These are phyloP conservation scores for Silurus lanzhouensis DNA, from an alignment of 2,797 vertebrate genomes.

Conservation along the genomic window DNA sequence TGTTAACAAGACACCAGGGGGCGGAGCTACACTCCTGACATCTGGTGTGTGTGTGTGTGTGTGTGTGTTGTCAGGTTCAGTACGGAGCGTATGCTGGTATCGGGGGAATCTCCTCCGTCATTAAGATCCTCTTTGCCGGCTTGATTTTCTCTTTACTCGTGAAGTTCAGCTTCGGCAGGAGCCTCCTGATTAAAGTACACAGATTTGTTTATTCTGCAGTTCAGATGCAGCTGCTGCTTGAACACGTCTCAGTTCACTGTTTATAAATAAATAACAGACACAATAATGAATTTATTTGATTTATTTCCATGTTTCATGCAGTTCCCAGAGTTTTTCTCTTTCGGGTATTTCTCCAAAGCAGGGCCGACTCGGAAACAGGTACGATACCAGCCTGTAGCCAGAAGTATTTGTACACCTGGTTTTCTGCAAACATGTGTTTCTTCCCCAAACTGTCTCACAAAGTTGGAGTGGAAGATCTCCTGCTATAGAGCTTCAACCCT, in stretches of 20 bases:
- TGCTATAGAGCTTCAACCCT: too few species aligned
- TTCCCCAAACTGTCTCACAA: too few species aligned
- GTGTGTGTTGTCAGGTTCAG: slow-evolving; percentile 79
- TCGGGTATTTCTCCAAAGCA: slow-evolving; percentile 84
- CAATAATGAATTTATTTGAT: background rate
- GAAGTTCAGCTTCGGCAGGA: slow-evolving; percentile 88
- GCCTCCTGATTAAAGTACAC: slow-evolving; percentile 87
- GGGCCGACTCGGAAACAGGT: slow-evolving; percentile 96
- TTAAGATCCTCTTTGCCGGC: slow-evolving; percentile 87
- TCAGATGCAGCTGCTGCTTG: background rate
- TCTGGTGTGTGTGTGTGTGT: background rate
- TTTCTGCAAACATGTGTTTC: too few species aligned
- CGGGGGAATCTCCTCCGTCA: slow-evolving; percentile 80
- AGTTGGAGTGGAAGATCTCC: too few species aligned
- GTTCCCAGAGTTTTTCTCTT: slow-evolving; percentile 93
- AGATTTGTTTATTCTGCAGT: background rate
- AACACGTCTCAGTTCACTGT: background rate
- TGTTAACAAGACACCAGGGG: background rate
- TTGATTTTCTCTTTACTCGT: slow-evolving; percentile 88
- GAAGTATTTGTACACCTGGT: too few species aligned
- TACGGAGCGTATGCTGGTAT: slow-evolving; percentile 84
- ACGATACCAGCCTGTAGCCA: slow-evolving; percentile 15
- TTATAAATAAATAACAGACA: background rate
- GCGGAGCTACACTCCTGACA: background rate
- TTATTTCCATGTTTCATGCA: slow-evolving; percentile 56